Evolutionary conservation across 2,113 vertebrate genomes (phyloP).

Genomic region (Anas platyrhynchos): DNA sequence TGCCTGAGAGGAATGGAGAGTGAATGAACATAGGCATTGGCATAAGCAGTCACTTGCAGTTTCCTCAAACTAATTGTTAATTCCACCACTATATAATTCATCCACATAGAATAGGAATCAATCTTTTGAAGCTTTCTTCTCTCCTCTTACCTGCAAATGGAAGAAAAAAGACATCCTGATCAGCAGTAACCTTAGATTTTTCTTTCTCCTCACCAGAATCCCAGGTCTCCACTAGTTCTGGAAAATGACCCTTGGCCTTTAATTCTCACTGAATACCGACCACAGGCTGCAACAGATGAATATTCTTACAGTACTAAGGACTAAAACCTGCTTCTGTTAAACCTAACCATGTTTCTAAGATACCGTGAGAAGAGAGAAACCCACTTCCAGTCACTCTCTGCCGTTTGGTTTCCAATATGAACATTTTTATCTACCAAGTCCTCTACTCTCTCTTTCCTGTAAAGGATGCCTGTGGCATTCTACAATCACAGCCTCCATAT

Average conservation of each 20-base stretch:
- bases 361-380: neutral
- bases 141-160: neutral
- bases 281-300: neutral
- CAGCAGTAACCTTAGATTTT: neutral
- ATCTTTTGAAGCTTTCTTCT: neutral
- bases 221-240: neutral
- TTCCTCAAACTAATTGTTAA: neutral
- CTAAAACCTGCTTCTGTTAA: neutral
- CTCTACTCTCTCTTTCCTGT: neutral
- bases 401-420: neutral
- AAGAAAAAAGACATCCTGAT: neutral
- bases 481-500: neutral
- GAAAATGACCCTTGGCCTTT: neutral
- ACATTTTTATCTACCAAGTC: neutral
- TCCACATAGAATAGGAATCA: neutral
- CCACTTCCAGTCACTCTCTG: neutral
- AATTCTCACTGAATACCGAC: neutral
- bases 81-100: neutral
- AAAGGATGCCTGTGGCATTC: neutral
- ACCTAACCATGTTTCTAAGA: neutral
- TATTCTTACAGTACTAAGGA: neutral
- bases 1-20: neutral
- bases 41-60: neutral
- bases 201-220: neutral
- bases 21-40: neutral